phyloP scores from a whole-genome alignment of 2,113 vertebrate species.

The Spheniscus mendiculus region DNA sequence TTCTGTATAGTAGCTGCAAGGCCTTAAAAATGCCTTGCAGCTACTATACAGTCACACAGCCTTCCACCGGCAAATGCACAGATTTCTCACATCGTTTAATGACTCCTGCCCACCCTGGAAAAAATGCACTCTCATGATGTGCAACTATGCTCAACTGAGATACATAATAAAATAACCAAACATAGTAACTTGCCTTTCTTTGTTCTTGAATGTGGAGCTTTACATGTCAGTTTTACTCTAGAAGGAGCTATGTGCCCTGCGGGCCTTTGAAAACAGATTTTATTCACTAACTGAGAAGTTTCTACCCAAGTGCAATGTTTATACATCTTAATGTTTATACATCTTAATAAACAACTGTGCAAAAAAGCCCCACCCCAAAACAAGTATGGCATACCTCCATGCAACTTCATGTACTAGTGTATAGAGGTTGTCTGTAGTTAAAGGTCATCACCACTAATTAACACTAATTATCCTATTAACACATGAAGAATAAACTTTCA shows the following conservation, averaged over 20 bases:
- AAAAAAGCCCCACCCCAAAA: rapidly evolving
- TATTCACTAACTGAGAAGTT: neutral
- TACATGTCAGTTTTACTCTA: neutral
- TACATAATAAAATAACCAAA: neutral
- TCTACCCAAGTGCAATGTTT: neutral
- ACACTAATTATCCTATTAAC: neutral
- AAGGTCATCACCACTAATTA: neutral
- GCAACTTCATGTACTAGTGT: neutral
- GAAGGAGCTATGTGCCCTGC: neutral
- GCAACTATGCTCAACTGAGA: neutral
- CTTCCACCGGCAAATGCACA: neutral
- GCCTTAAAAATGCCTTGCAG: neutral
- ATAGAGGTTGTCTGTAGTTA: neutral
- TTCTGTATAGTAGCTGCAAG: no score
- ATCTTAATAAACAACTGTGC: neutral
- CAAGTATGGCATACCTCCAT: neutral
- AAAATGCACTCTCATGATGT: neutral
- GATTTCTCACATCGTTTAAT: neutral
- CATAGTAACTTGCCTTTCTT: neutral
- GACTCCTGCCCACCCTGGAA: neutral
- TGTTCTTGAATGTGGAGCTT: neutral
- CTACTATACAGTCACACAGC: neutral
- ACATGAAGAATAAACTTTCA: neutral
- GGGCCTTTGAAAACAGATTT: neutral
- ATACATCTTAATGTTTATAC: neutral